These are phyloP conservation scores for Hecatera dysodea DNA, from an alignment of 2,888 invertebrate genomes.

Conservation along the genomic window DNA sequence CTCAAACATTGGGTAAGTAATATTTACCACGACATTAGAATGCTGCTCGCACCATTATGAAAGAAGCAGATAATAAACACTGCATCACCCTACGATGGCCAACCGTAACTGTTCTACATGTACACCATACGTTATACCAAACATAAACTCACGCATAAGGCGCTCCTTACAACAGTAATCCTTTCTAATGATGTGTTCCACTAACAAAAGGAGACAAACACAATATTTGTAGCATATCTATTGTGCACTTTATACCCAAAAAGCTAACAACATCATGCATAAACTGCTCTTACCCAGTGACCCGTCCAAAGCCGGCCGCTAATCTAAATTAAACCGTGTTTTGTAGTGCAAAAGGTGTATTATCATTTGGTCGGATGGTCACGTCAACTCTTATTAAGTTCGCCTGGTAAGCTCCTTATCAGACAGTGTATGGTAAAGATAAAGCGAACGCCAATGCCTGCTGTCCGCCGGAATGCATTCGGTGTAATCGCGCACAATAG, in stretches of 20 bases:
- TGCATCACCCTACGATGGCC: not conserved
- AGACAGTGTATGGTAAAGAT: conserved; percentile 88
- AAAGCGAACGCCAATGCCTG: conserved; percentile 85
- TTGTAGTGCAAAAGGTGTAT: conserved; percentile 74
- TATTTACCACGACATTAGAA: not conserved
- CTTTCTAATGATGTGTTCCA: conserved; percentile 51
- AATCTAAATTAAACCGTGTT: conserved; percentile 80
- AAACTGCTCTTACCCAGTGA: conserved; percentile 77
- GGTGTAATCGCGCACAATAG: conserved; percentile 77
- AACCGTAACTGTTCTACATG: not conserved
- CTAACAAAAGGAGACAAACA: conserved; percentile 63
- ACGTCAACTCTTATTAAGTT: conserved; percentile 87
- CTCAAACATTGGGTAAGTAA: too few relatives aligned
- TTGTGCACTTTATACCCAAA: conserved; percentile 78
- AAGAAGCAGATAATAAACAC: not conserved
- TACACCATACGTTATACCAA: not conserved
- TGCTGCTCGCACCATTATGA: not conserved
- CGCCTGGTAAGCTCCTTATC: conserved; percentile 88
- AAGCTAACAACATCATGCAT: conserved; percentile 76
- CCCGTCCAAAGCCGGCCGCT: conserved; percentile 64
- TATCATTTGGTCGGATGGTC: conserved; percentile 71
- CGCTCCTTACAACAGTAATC: conserved; percentile 23
- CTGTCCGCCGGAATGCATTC: conserved; percentile 81
- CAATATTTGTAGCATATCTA: conserved; percentile 73
- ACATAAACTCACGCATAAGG: not conserved